These are phyloP conservation scores for Hypotaenidia philippensis DNA, from an alignment of 2,797 vertebrate species.

Conservation along the genomic window DNA sequence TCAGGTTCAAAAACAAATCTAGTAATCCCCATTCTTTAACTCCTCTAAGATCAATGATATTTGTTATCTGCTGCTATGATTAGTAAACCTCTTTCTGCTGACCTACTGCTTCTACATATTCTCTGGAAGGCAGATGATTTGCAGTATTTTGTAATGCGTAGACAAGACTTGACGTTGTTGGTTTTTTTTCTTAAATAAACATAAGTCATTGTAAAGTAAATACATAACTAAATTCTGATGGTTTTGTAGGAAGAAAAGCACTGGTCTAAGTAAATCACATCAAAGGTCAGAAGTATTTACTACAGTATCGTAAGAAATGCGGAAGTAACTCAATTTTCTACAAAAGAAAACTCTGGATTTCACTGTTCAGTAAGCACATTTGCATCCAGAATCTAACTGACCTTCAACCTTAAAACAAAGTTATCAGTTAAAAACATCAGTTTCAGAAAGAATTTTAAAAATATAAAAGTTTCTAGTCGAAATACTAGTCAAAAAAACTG, in stretches of 20 bases:
- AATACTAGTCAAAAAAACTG: conserved; percentile 54
- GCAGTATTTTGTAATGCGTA: not conserved
- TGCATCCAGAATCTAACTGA: conserved; percentile 1
- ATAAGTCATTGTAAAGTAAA: not conserved
- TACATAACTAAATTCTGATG: not conserved
- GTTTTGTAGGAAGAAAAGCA: not conserved
- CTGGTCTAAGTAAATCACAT: not conserved
- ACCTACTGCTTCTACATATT: not conserved
- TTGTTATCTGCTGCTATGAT: not conserved
- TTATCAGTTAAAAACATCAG: not conserved
- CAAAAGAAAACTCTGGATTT: conserved; percentile 14
- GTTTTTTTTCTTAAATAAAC: not conserved
- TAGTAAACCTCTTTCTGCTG: not conserved
- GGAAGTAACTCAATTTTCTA: not conserved
- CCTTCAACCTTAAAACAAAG: not conserved
- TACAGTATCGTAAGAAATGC: not conserved
- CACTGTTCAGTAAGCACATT: not conserved
- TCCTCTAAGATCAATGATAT: not conserved
- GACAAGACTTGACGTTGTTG: not conserved
- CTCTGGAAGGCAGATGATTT: conserved; percentile 16
- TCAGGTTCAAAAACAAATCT: not conserved
- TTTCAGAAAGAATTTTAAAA: not conserved
- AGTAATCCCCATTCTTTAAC: not conserved
- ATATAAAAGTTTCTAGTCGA: conserved; percentile 15
- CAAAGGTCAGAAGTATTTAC: conserved; percentile 11